Percentiles rank a stretch among this genome's conserved stretches.
phyloP scores from a whole-genome alignment of 2,797 vertebrate genomes.

The Cyprinella venusta region DNA sequence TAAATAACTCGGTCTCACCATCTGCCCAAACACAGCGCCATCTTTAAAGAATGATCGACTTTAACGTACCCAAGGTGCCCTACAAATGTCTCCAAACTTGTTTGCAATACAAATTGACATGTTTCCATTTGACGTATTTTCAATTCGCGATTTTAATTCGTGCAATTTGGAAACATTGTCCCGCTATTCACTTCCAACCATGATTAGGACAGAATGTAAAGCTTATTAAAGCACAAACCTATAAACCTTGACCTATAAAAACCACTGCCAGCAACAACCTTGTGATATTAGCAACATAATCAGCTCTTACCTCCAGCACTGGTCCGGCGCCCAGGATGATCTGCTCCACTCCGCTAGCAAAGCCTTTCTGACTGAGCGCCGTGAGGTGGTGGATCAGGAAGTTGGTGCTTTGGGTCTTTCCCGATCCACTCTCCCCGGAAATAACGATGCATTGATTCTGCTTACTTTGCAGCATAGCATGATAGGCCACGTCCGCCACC shows the following conservation, averaged over 20 bases:
- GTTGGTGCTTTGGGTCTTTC: constrained; percentile 99
- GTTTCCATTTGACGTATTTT: too few species aligned
- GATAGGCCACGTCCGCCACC: constrained; percentile 96
- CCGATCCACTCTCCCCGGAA: constrained; percentile 97
- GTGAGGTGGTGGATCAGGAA: constrained; percentile 99
- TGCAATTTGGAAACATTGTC: too few species aligned
- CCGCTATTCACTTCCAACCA: too few species aligned
- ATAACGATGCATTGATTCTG: constrained; percentile 98
- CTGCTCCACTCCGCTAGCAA: constrained; percentile 98
- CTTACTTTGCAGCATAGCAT: constrained; percentile 92
- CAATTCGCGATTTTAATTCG: too few species aligned
- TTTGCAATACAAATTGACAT: too few species aligned
- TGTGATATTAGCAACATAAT: background rate
- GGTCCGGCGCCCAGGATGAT: constrained; percentile 98
- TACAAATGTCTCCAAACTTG: too few species aligned
- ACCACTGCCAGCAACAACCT: background rate
- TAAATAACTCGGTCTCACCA: too few species aligned
- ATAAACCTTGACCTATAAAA: constrained; percentile 3
- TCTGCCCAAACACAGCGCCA: too few species aligned
- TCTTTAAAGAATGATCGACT: too few species aligned
- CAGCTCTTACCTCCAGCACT: constrained; percentile 91
- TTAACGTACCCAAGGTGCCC: too few species aligned
- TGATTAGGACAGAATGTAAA: background rate
- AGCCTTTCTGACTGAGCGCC: constrained; percentile 98
- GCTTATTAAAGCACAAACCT: background rate